Evolutionary conservation across 2,888 invertebrate species (phyloP).

Genomic region (Drosophila longiperda): DNA sequence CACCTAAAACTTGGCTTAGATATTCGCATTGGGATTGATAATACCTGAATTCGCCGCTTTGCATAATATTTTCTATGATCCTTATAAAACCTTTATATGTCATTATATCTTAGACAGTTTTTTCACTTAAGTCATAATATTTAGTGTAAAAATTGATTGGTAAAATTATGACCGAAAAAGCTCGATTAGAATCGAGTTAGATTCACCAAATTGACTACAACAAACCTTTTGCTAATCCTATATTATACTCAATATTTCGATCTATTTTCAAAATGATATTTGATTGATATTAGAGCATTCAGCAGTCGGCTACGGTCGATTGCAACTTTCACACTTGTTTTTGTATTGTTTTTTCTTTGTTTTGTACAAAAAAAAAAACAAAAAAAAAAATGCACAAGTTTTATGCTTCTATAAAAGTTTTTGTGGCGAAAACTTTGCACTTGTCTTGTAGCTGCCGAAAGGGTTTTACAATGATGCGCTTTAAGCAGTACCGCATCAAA

Average conservation of each 20-base stretch:
- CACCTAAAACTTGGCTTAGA: not conserved
- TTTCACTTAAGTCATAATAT: not conserved
- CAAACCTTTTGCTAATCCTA: not conserved
- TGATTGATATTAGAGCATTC: not conserved
- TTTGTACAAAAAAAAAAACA: constrained; percentile 65
- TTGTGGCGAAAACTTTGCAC: constrained; percentile 76
- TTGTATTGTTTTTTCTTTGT: constrained; percentile 66
- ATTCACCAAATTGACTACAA: not conserved
- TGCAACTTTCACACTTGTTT: constrained; percentile 11
- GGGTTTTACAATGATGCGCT: constrained; percentile 80
- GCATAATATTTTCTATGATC: not conserved
- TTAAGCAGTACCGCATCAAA: constrained; percentile 34
- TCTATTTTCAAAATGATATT: too few relatives aligned
- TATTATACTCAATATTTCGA: not conserved
- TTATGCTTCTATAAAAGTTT: constrained; percentile 76
- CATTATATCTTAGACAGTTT: not conserved
- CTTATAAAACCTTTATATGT: not conserved
- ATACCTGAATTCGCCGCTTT: not conserved
- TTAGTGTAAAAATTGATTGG: not conserved
- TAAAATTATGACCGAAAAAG: not conserved
- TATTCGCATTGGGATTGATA: not conserved
- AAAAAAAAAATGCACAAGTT: constrained; percentile 72
- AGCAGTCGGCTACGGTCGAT: not conserved
- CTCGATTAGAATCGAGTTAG: not conserved
- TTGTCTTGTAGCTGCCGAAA: constrained; percentile 79